Evolutionary conservation across 92 coral and sea anemone genomes (phyloP), one percentile per base, ranked within the genome.

Genomic region (Pocillopora grandis): DNA sequence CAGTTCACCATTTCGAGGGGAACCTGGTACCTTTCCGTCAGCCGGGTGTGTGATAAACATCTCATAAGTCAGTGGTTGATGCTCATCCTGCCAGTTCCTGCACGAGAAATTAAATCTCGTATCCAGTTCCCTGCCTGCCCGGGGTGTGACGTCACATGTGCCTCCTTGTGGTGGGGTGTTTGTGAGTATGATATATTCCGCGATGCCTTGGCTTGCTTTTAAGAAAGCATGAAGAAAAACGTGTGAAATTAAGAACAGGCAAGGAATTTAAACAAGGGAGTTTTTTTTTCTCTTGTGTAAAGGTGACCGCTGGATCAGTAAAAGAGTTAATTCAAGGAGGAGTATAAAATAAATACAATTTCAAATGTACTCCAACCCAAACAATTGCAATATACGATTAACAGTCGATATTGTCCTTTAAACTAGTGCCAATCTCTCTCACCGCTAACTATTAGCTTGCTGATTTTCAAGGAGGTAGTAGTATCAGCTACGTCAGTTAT

Each of bases 151-250:
- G 60, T 60, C 90, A 89, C 98, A 96, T 58, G 59, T 48, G 36
- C 98, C 98, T 16, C 76, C 85, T 2, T 56, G 78, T 60, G 98
- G 98, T 15, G 98, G 95, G 19, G 88, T 77, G 65, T 92, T 96
- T 77, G 95, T 90, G 23, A 17, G 73, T 71, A 94, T 64, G 60
- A 85, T 72, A 65, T 85, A 78, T 64, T 92, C 88, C 0, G 92
- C 95, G 64, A 88, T 90, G 52, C 96, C 95, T 79, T 91, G 83
- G 73, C 73, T 66, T 63, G 88, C 98, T 95, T 20, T 18, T 78
- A 71, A 70, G 9, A 57, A 33, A 19, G 35, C 14, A 17, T 52
- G 10, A 20, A 77, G 23, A 71, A 82, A 72, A 9, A 21, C 61
- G 33, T 37, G 27, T 13, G 10, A 18, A 66, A 66, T 27, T 27